These are phyloP conservation scores for Artibeus lituratus DNA, from an alignment of 2,797 vertebrate species.

Conservation along the genomic window DNA sequence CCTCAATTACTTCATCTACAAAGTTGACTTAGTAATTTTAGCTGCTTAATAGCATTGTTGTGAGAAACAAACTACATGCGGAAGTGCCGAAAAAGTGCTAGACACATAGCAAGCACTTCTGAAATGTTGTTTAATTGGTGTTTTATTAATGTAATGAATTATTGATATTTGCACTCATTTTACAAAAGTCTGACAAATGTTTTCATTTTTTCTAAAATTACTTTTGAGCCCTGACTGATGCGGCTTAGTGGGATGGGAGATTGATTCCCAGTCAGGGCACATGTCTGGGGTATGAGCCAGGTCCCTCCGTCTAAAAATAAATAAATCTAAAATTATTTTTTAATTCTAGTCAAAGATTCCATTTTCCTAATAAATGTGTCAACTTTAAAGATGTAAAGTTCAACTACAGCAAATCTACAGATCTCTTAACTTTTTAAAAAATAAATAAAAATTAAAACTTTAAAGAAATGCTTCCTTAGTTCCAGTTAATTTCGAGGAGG, in stretches of 20 bases:
- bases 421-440: not conserved
- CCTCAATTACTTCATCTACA: not conserved
- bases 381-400: not conserved
- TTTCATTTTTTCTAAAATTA: not conserved
- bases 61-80: not conserved
- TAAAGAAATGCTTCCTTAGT: not conserved
- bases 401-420: not conserved
- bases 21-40: slow-evolving; percentile 8
- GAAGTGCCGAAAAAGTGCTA: not conserved
- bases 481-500: not conserved
- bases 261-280: not conserved
- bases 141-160: slow-evolving; percentile 4
- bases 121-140: not conserved
- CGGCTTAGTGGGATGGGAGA: not conserved
- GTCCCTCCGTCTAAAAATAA: not conserved
- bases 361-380: not conserved
- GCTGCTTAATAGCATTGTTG: not conserved
- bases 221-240: not conserved
- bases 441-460: not conserved
- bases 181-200: not conserved
- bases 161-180: not conserved
- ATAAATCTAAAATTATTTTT: not conserved
- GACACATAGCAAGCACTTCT: not conserved
- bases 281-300: not conserved
- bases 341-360: not conserved